A percentile compares a stretch with the other conserved stretches of the same genome.
Conservation (phyloP, 2,113 vertebrate genomes). For the Pristiophorus japonicus region DNA sequence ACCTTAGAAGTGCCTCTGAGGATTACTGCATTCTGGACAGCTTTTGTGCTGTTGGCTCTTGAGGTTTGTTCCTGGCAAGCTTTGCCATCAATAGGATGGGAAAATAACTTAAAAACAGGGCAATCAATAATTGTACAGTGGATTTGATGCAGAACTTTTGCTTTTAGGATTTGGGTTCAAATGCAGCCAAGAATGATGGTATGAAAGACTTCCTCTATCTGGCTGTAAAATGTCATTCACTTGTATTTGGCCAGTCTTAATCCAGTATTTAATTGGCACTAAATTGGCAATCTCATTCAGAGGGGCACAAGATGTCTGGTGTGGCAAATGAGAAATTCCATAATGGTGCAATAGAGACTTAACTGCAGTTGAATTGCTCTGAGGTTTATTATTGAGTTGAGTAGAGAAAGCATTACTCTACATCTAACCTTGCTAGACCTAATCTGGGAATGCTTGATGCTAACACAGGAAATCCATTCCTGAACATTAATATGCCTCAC, state of each 20-base stretch:
- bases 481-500: neutral
- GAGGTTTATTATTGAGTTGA: neutral
- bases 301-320: neutral
- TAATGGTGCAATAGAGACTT: neutral
- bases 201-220: neutral
- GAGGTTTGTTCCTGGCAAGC: neutral
- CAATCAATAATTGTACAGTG: neutral
- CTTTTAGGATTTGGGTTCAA: neutral
- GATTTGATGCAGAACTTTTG: neutral
- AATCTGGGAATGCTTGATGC: neutral
- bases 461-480: neutral
- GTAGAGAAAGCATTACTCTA: neutral
- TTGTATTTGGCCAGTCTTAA: neutral
- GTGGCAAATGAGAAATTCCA: neutral
- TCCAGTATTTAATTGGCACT: neutral
- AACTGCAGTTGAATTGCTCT: neutral
- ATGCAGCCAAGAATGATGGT: neutral
- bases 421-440: neutral
- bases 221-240: neutral
- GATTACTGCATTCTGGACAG: no score
- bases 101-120: neutral
- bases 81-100: neutral
- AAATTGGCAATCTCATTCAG: neutral
- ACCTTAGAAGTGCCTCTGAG: neutral
- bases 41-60: neutral